Base-by-base conservation (phyloP, 2,113 vertebrate genomes). In the Indicator maculatus region DNA sequence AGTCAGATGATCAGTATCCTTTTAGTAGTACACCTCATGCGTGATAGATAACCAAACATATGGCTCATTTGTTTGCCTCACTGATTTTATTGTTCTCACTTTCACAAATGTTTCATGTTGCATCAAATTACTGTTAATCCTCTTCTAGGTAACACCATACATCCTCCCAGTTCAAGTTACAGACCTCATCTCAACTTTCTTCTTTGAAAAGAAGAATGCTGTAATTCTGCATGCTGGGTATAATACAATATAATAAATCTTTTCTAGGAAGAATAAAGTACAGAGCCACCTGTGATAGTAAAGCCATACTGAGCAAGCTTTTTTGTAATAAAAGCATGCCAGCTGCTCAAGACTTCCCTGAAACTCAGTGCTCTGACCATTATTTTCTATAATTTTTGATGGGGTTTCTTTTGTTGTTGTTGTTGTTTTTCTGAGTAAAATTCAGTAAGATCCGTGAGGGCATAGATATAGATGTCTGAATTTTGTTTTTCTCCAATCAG, bases 81-180 rank as follows among this genome's bases (percentile, higher is more conserved):
- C 67, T 88, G 84, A 86, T 83, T 93, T 95, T 93, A 95, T 83
- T 92, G 70, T 83, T 90, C 84, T 93, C 80, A 73, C 28, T 89
- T 96, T 88, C 91, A 72, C 72, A 86, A 90, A 87, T 92, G 80
- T 81, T 85, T 55, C 73, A 71, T 45, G 31, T 77, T 90, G 63
- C 77, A 83, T 81, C 11, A 28, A 77, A 78, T 95, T 85, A 70
- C 39, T 67, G 64, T 85, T 95, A 80, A 81, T 92, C 39, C 39
- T 92, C 89, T 86, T 80, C 36, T 76, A 69, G 60, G 86, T 89
- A 94, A 61, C 53, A 81, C 30, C 28, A 64, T 39, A 45, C 19
- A 74, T 11, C 6, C 28, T 90, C 19, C 28, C 41, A 85, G 36
- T 84, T 95, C 45, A 70, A 39, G 17, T 87, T 82, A 63, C 24